phyloP scores from a whole-genome alignment of 2,113 vertebrate species.

The Ochotona princeps region DNA sequence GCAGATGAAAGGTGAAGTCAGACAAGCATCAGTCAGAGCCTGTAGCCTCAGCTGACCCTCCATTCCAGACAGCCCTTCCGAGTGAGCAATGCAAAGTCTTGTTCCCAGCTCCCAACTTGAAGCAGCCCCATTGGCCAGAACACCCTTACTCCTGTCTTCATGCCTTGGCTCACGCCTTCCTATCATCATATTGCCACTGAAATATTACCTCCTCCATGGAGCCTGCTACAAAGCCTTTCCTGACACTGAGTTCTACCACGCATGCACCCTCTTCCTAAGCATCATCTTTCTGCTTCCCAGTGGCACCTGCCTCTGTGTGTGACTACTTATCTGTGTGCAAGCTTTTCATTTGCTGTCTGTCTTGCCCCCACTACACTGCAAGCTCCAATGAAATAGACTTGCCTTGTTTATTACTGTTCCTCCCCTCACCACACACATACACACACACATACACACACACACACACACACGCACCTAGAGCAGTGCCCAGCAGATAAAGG shows the following conservation, averaged over 20 bases:
- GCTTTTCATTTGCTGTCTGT: not conserved
- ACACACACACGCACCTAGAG: not conserved
- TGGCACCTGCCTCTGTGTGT: accelerated
- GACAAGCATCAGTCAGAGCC: not conserved
- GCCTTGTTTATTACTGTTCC: not conserved
- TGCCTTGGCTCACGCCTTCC: not conserved
- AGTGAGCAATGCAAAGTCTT: not conserved
- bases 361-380: not conserved
- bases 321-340: not conserved
- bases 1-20: not conserved
- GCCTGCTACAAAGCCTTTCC: not conserved
- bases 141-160: not conserved
- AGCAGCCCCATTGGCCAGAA: not conserved
- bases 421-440: no score
- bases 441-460: no score
- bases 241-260: not conserved
- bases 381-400: slow-evolving; percentile 8
- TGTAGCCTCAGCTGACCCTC: not conserved
- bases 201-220: not conserved
- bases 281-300: not conserved
- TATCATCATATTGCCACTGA: not conserved
- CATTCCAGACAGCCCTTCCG: not conserved
- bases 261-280: not conserved
- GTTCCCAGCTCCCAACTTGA: not conserved
- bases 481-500: not conserved